Conservation (phyloP, 1,140 invertebrate species). For the Drosophila rufa region DNA sequence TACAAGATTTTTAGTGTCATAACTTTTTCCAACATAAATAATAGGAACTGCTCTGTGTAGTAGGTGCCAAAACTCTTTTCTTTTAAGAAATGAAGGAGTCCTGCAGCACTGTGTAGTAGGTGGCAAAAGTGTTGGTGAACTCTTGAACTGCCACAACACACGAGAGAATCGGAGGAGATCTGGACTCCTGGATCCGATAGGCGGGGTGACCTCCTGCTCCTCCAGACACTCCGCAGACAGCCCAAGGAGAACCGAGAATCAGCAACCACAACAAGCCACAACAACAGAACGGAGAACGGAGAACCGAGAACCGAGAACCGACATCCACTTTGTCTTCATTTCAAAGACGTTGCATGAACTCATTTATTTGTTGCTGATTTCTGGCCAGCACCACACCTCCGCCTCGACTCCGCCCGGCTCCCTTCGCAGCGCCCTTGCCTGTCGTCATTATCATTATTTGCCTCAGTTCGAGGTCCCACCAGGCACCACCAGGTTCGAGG, state of each 20-base stretch:
- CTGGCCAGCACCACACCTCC: constrained; percentile 75
- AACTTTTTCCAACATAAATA: too few relatives aligned
- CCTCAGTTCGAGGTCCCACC: constrained; percentile 36
- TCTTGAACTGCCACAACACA: constrained; percentile 57
- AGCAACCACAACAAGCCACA: constrained; percentile 12
- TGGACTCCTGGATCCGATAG: constrained; percentile 43
- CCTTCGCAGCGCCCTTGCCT: constrained; percentile 38
- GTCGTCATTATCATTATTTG: constrained; percentile 78
- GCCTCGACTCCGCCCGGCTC: constrained; percentile 8
- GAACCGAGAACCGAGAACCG: constrained; percentile 47
- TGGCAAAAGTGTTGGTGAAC: constrained; percentile 57
- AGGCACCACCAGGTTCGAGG: background rate
- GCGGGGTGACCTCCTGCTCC: constrained; percentile 30
- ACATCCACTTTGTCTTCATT: constrained; percentile 80
- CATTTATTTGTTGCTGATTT: constrained; percentile 84
- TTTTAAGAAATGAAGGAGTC: background rate
- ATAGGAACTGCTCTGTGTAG: constrained; percentile 10
- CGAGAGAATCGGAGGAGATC: constrained; percentile 1
- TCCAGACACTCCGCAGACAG: constrained; percentile 55
- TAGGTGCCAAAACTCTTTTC: constrained; percentile 34
- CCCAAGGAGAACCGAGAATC: constrained; percentile 5
- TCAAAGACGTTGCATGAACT: constrained; percentile 79
- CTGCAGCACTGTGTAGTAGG: constrained; percentile 28
- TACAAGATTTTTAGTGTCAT: background rate
- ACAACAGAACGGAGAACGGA: constrained; percentile 4